phyloP scores from a whole-genome alignment of 2,113 vertebrate genomes.

The Neogobius melanostomus region DNA sequence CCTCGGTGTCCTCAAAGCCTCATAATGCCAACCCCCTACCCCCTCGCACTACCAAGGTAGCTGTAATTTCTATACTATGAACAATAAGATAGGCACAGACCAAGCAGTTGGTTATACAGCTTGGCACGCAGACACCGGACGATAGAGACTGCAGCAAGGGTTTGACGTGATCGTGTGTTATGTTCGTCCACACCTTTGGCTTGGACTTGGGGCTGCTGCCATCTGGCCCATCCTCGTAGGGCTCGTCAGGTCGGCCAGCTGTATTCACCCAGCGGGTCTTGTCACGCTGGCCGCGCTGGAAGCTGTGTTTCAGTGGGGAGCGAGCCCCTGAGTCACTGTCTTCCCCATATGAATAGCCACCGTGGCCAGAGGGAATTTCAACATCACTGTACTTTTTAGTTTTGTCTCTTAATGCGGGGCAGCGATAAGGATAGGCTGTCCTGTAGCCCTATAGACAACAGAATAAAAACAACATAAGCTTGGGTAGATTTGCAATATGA shows the following conservation, averaged over 20 bases:
- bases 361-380: conserved; percentile 88
- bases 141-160: conserved; percentile 99
- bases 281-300: conserved; percentile 98
- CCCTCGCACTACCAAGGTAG: conserved; percentile 72
- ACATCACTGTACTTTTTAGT: conserved; percentile 95
- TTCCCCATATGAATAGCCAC: conserved; percentile 88
- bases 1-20: conserved; percentile 68
- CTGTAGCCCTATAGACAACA: conserved; percentile 86
- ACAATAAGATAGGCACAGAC: conserved; percentile 99
- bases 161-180: conserved; percentile 99
- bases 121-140: conserved; percentile 99
- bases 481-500: background rate
- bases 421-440: conserved; percentile 96
- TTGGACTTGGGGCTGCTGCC: conserved; percentile 98
- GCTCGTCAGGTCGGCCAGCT: conserved; percentile 88
- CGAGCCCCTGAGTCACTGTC: conserved; percentile 94
- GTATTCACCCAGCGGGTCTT: conserved; percentile 96
- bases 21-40: conserved; percentile 82
- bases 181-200: conserved; percentile 99
- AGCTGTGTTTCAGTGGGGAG: conserved; percentile 99
- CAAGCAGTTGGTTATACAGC: conserved; percentile 99
- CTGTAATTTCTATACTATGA: conserved; percentile 94
- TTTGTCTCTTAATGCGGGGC: conserved; percentile 94
- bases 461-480: background rate
- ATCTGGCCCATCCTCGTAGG: conserved; percentile 90